These are phyloP conservation scores for Tetramorium simillimum DNA, from an alignment of 1,140 invertebrate species.

Conservation along the genomic window DNA sequence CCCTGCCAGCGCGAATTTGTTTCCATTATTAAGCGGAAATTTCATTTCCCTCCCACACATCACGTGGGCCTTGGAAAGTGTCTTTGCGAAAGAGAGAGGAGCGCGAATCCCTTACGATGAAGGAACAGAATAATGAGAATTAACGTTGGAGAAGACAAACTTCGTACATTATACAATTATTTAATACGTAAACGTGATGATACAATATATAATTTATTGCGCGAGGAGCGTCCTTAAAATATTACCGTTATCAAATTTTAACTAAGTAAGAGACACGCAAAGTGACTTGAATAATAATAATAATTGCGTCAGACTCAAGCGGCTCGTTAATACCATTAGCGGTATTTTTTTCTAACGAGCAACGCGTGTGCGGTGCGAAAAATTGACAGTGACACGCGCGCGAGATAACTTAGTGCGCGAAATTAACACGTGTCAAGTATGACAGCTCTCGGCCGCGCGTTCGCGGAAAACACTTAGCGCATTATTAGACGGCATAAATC, in stretches of 20 bases:
- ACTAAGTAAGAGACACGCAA: background rate
- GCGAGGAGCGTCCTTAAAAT: background rate
- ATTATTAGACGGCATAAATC: conserved; percentile 60
- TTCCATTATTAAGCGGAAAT: conserved; percentile 31
- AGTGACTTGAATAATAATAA: background rate
- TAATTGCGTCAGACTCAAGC: background rate
- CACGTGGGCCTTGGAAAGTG: background rate
- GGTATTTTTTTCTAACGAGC: conserved; percentile 16
- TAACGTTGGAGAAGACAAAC: background rate
- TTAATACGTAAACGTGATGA: background rate
- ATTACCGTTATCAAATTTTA: background rate
- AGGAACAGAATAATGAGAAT: background rate
- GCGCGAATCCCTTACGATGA: background rate
- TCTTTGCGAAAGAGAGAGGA: background rate
- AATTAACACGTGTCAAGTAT: conserved; percentile 34
- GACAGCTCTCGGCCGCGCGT: conserved; percentile 27
- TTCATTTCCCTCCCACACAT: background rate
- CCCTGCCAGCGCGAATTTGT: background rate
- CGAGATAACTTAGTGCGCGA: background rate
- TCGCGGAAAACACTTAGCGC: conserved; percentile 42
- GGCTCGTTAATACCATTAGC: background rate
- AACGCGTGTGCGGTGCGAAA: background rate
- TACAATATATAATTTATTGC: background rate
- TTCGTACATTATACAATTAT: background rate
- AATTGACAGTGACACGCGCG: background rate